phyloP scores from a whole-genome alignment of 2,888 invertebrate genomes.

The Cheilosia variabilis region DNA sequence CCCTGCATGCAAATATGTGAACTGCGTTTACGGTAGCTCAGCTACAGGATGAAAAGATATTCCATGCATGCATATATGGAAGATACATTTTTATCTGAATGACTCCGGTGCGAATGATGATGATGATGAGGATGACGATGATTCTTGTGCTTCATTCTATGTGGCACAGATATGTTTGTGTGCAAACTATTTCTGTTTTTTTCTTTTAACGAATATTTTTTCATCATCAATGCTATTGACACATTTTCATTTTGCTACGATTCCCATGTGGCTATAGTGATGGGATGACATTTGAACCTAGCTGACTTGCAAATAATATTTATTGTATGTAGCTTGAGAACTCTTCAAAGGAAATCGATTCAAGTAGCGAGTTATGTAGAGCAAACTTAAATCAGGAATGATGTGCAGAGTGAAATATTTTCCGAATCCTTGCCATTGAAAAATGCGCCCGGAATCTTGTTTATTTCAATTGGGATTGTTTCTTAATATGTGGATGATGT shows the following conservation, averaged over 20 bases:
- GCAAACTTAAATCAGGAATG: background rate
- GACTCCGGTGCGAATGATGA: conserved; percentile 51
- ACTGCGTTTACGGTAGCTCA: conserved; percentile 59
- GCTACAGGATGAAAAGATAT: conserved; percentile 55
- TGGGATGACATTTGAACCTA: conserved; percentile 42
- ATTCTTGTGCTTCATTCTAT: conserved; percentile 52
- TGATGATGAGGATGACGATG: conserved; percentile 31
- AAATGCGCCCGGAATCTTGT: background rate
- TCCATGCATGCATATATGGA: conserved; percentile 46
- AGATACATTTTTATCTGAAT: conserved; percentile 66
- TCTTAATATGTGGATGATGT: too few relatives aligned
- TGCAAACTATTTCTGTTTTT: conserved; percentile 36
- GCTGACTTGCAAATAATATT: conserved; percentile 33
- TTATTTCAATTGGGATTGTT: too few relatives aligned
- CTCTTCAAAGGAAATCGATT: conserved; percentile 23
- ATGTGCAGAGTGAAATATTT: background rate
- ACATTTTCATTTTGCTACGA: conserved; percentile 40
- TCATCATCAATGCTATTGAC: conserved; percentile 60
- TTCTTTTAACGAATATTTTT: conserved; percentile 30
- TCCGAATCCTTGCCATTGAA: background rate
- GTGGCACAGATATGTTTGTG: conserved; percentile 42
- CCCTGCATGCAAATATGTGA: conserved; percentile 52
- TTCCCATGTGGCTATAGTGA: background rate
- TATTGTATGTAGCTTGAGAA: conserved; percentile 10
- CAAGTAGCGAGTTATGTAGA: conserved; percentile 13